Evolutionary conservation across 2,888 invertebrate species (phyloP).

Genomic region (Eupithecia exiguata): DNA sequence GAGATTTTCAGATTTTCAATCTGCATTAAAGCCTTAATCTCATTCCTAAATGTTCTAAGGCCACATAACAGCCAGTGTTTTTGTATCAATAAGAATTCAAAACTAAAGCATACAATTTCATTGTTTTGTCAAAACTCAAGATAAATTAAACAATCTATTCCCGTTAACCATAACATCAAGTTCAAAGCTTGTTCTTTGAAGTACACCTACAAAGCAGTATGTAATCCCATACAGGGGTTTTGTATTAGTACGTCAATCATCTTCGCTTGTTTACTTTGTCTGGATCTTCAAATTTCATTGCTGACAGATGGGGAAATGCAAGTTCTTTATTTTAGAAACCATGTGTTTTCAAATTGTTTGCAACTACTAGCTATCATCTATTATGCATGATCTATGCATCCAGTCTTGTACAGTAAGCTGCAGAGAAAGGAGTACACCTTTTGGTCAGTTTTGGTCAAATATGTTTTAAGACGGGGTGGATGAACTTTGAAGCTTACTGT

Average conservation of each 20-base stretch:
- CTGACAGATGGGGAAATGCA: slow-evolving; percentile 12
- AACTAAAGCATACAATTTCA: slow-evolving; percentile 18
- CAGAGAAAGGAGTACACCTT: too few relatives aligned
- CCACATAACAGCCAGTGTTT: neutral
- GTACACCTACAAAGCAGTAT: slow-evolving; percentile 21
- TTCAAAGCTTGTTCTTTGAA: slow-evolving; percentile 44
- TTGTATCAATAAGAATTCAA: neutral
- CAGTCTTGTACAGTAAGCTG: neutral
- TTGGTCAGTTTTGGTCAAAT: too few relatives aligned
- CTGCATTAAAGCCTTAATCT: neutral
- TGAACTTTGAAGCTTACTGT: too few relatives aligned
- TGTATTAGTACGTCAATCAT: slow-evolving; percentile 38
- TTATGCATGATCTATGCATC: too few relatives aligned
- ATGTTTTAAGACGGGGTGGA: too few relatives aligned
- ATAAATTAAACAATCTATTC: slow-evolving; percentile 41
- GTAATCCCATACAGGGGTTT: slow-evolving; percentile 35
- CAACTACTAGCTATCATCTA: neutral
- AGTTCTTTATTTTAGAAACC: slow-evolving; percentile 1
- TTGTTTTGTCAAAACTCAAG: slow-evolving; percentile 38
- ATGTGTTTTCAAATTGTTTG: neutral
- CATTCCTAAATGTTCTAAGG: neutral
- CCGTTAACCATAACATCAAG: slow-evolving; percentile 38
- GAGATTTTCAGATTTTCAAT: too few relatives aligned
- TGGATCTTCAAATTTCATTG: slow-evolving; percentile 32
- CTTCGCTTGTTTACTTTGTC: slow-evolving; percentile 37